A percentile compares a stretch with the other conserved stretches of the same genome.
Evolutionary conservation across 2,888 invertebrate genomes (phyloP).

Genomic region (Cheilosia pagana): DNA sequence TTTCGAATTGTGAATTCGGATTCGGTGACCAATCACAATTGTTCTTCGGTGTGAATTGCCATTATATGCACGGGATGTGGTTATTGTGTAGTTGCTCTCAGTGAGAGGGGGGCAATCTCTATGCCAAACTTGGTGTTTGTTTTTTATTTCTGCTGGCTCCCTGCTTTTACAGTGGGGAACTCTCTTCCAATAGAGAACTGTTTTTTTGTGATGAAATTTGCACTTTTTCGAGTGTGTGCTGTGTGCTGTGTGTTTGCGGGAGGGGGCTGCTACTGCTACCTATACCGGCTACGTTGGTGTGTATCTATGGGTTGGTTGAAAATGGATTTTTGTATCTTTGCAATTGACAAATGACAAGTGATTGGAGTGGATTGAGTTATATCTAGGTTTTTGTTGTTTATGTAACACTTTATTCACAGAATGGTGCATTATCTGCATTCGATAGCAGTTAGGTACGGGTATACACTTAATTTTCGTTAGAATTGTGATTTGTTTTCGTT

Average conservation of each 20-base stretch:
- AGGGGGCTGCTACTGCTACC: no score
- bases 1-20: slow-evolving; percentile 64
- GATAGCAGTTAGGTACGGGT: not conserved
- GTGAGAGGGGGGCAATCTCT: not conserved
- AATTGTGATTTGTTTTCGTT: slow-evolving; percentile 46
- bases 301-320: slow-evolving; percentile 42
- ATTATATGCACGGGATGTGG: slow-evolving; percentile 65
- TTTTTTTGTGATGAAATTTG: slow-evolving; percentile 51
- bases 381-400: slow-evolving; percentile 33
- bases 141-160: slow-evolving; percentile 7
- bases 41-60: slow-evolving; percentile 81
- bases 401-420: slow-evolving; percentile 40
- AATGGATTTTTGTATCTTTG: slow-evolving; percentile 69
- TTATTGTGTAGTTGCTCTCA: slow-evolving; percentile 26
- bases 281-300: not conserved
- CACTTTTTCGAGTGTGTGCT: slow-evolving; percentile 39
- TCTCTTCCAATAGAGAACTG: not conserved
- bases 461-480: slow-evolving; percentile 13
- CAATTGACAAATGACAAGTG: slow-evolving; percentile 73
- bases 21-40: slow-evolving; percentile 83
- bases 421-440: slow-evolving; percentile 3
- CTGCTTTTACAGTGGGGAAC: slow-evolving; percentile 27
- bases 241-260: slow-evolving; percentile 4
- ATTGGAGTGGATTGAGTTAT: slow-evolving; percentile 59
- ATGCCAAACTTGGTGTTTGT: slow-evolving; percentile 46